These are phyloP conservation scores for Neodontobutis hainanensis DNA, from an alignment of 2,113 vertebrate species.

Conservation along the genomic window DNA sequence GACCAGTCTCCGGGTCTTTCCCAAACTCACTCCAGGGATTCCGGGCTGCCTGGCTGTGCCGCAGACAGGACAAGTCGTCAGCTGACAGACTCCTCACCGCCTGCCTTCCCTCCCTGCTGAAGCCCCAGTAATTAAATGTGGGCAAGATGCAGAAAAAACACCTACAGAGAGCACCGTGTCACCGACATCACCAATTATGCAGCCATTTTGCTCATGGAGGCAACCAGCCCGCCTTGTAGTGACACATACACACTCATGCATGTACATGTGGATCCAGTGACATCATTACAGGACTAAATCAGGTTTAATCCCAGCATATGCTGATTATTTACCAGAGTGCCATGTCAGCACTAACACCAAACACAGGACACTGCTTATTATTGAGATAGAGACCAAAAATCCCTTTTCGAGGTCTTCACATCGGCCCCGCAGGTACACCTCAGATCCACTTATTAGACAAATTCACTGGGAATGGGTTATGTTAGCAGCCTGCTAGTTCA, in stretches of 20 bases:
- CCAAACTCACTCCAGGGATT: slow-evolving; percentile 82
- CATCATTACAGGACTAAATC: slow-evolving; percentile 69
- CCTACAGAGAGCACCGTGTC: slow-evolving; percentile 79
- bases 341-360: slow-evolving; percentile 61
- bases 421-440: slow-evolving; percentile 20
- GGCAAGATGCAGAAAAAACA: slow-evolving; percentile 80
- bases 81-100: slow-evolving; percentile 76
- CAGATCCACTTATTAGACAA: slow-evolving; percentile 10
- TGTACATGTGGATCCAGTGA: slow-evolving; percentile 43
- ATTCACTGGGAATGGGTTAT: neutral
- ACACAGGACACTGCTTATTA: slow-evolving; percentile 61
- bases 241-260: slow-evolving; percentile 52
- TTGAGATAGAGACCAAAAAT: slow-evolving; percentile 48
- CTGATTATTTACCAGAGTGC: slow-evolving; percentile 65
- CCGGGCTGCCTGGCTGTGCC: slow-evolving; percentile 70
- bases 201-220: slow-evolving; percentile 80
- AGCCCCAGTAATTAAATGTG: slow-evolving; percentile 81
- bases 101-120: slow-evolving; percentile 74
- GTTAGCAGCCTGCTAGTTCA: no score
- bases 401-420: slow-evolving; percentile 35
- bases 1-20: slow-evolving; percentile 77
- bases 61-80: slow-evolving; percentile 71
- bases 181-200: slow-evolving; percentile 80
- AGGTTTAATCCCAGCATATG: slow-evolving; percentile 72
- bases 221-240: slow-evolving; percentile 70